Conservation (phyloP, 2,888 invertebrate species). For the Eupithecia subfuscata region DNA sequence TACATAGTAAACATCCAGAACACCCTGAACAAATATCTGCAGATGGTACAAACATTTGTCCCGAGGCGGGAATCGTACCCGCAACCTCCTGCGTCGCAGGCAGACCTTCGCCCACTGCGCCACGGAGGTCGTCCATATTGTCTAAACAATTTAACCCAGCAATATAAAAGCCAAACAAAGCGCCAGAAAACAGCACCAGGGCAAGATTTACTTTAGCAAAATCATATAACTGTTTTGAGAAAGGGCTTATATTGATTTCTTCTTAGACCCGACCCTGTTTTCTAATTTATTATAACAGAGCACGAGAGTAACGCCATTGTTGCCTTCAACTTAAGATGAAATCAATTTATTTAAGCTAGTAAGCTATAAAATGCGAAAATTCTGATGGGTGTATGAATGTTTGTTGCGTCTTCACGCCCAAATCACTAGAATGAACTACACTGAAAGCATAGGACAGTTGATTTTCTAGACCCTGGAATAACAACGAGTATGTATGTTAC, state of each 20-base stretch:
- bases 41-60: too few species aligned
- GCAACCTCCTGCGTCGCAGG: too few species aligned
- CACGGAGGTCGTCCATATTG: too few species aligned
- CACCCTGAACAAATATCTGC: too few species aligned
- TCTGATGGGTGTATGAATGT: neutral
- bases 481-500: neutral
- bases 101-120: too few species aligned
- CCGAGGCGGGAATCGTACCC: too few species aligned
- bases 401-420: neutral
- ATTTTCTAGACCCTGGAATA: neutral
- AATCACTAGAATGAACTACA: neutral
- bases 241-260: slow-evolving; percentile 61
- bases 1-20: too few species aligned
- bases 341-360: too few species aligned
- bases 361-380: too few species aligned
- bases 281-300: slow-evolving; percentile 43
- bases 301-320: slow-evolving; percentile 44
- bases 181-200: slow-evolving; percentile 37
- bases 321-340: slow-evolving; percentile 18
- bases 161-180: slow-evolving; percentile 34
- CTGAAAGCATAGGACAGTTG: neutral
- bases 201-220: slow-evolving; percentile 35
- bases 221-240: slow-evolving; percentile 52
- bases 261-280: slow-evolving; percentile 45
- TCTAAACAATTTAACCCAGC: slow-evolving; percentile 26